phyloP scores from a whole-genome alignment of 2,888 invertebrate species.

The Harpalus rubripes region DNA sequence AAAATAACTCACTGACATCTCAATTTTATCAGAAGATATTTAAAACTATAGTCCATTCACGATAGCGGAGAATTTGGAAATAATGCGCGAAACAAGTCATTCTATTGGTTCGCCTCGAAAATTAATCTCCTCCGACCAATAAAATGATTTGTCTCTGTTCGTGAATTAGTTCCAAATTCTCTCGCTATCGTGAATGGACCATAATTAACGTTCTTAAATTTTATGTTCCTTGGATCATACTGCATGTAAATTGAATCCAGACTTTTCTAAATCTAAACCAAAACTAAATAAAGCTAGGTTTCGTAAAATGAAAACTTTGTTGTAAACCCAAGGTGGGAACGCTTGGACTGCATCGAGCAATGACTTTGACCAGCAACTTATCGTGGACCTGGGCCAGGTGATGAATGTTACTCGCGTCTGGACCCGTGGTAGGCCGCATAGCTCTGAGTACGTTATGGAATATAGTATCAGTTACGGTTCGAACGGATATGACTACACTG shows the following conservation, averaged over 20 bases:
- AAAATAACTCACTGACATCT: not conserved
- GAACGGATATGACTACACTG: conserved; percentile 92
- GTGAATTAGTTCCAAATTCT: no score
- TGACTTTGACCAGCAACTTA: conserved; percentile 95
- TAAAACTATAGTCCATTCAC: no score
- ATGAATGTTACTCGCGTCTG: conserved; percentile 94
- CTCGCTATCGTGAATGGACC: no score
- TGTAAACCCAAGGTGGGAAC: conserved; percentile 84
- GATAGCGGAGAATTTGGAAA: no score
- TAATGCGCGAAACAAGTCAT: no score
- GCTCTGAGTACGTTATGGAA: conserved; percentile 95
- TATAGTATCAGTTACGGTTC: conserved; percentile 96
- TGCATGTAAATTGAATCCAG: not conserved
- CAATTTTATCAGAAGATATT: not conserved
- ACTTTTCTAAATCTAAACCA: not conserved
- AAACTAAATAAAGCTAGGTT: not conserved
- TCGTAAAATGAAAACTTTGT: conserved; percentile 6
- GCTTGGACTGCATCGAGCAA: conserved; percentile 95
- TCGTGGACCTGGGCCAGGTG: conserved; percentile 92
- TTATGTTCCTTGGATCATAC: not conserved
- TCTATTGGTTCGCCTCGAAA: no score
- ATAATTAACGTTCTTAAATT: no score
- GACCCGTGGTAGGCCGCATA: conserved; percentile 93
- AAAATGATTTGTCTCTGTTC: no score
- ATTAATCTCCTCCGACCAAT: no score